Evolutionary conservation across 2,113 vertebrate genomes (phyloP).

Genomic region (Mixornis gularis): DNA sequence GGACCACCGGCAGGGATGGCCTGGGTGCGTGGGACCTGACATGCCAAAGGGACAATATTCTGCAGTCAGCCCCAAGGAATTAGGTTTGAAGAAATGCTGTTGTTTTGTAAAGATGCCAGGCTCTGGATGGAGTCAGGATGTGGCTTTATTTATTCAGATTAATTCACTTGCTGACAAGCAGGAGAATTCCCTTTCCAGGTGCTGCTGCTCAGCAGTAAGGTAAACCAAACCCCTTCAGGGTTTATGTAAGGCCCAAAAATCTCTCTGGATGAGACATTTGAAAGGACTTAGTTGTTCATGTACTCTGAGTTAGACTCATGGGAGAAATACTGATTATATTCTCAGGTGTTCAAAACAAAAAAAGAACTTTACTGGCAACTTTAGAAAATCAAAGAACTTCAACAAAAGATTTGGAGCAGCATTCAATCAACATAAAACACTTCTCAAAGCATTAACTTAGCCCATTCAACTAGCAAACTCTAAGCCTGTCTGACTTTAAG

Average conservation of each 20-base stretch:
- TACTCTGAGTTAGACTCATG: neutral
- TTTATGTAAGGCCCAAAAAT: neutral
- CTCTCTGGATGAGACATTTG: rapidly evolving
- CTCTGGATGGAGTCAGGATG: neutral
- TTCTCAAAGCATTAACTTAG: neutral
- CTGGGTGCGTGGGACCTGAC: neutral
- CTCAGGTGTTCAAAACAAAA: neutral
- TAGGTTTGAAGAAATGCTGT: neutral
- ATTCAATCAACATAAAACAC: neutral
- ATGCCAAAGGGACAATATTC: neutral
- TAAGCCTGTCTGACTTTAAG: neutral
- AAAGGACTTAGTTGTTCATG: neutral
- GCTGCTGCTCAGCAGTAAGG: neutral
- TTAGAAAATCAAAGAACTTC: neutral
- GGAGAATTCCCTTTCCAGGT: neutral
- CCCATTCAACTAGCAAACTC: neutral
- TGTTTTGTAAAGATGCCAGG: neutral
- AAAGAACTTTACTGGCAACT: neutral
- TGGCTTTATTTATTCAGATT: neutral
- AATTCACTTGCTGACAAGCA: neutral
- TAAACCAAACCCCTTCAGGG: neutral
- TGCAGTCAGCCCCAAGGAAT: neutral
- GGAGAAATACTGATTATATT: neutral
- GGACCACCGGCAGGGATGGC: no score
- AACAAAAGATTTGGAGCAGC: neutral